phyloP scores from a whole-genome alignment of 1,140 invertebrate species.

The Heliconius eleuchia region DNA sequence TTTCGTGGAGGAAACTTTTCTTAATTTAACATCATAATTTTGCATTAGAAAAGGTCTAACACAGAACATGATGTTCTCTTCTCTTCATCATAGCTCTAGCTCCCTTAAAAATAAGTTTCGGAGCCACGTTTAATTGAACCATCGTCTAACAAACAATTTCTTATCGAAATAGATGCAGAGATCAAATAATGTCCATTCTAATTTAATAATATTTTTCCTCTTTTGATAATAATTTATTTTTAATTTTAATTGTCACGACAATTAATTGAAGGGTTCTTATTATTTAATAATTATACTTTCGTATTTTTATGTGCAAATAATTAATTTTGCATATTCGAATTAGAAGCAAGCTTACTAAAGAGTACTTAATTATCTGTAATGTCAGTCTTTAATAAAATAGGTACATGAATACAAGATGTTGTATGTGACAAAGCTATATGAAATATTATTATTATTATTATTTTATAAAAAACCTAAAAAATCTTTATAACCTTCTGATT shows the following conservation, averaged over 20 bases:
- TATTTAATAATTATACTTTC: not conserved
- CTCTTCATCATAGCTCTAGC: not conserved
- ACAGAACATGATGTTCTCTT: constrained; percentile 25
- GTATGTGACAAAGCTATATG: not conserved
- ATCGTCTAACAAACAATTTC: constrained; percentile 75
- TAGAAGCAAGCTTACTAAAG: not conserved
- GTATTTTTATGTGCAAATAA: not conserved
- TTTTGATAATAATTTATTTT: not conserved
- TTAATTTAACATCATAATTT: constrained; percentile 14
- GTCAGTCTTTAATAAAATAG: not conserved
- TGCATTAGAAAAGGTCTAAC: constrained; percentile 14
- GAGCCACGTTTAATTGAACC: not conserved
- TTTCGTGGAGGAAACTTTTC: not conserved
- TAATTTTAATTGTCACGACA: not conserved
- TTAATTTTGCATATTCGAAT: not conserved
- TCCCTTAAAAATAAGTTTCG: not conserved
- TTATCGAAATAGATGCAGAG: constrained; percentile 71
- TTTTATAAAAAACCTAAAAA: no score
- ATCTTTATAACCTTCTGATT: no score
- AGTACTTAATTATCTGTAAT: not conserved
- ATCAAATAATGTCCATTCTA: constrained; percentile 12
- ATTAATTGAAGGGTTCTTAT: not conserved
- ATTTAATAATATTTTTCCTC: not conserved
- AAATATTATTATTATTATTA: no score
- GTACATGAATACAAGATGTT: not conserved